Conservation (phyloP, 2,113 vertebrate species). For the Elephantulus edwardii region DNA sequence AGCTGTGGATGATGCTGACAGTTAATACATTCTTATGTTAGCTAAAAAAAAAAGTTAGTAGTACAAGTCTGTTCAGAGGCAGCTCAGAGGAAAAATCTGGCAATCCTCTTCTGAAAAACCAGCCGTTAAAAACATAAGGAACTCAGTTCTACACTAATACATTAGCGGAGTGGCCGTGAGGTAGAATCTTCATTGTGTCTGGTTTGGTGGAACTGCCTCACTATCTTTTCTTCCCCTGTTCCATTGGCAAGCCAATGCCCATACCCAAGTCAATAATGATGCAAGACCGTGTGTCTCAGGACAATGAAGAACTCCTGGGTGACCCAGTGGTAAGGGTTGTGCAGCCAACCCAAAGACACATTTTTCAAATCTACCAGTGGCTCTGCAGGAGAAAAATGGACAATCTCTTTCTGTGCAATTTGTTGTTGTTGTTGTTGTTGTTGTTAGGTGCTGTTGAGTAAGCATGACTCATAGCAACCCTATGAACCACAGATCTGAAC, state of each 20-base stretch:
- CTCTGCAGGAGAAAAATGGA: too few species aligned
- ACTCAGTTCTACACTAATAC: neutral
- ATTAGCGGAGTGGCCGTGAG: neutral
- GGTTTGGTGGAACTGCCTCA: neutral
- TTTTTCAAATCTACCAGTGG: too few species aligned
- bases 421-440: too few species aligned
- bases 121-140: neutral
- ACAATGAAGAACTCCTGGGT: neutral
- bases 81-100: neutral
- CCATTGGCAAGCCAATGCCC: neutral
- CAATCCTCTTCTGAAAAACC: neutral
- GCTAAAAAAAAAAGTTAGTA: neutral
- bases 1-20: neutral
- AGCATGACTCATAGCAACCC: too few species aligned
- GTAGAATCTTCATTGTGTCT: too few species aligned
- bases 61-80: neutral
- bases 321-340: too few species aligned
- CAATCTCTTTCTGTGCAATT: too few species aligned
- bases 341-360: too few species aligned
- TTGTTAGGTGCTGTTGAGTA: too few species aligned
- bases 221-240: neutral
- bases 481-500: too few species aligned
- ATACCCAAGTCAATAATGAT: accelerated
- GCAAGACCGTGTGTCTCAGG: neutral
- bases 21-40: neutral